These are phyloP conservation scores for Streptopelia turtur DNA, from an alignment of 2,797 vertebrate species.

Conservation along the genomic window DNA sequence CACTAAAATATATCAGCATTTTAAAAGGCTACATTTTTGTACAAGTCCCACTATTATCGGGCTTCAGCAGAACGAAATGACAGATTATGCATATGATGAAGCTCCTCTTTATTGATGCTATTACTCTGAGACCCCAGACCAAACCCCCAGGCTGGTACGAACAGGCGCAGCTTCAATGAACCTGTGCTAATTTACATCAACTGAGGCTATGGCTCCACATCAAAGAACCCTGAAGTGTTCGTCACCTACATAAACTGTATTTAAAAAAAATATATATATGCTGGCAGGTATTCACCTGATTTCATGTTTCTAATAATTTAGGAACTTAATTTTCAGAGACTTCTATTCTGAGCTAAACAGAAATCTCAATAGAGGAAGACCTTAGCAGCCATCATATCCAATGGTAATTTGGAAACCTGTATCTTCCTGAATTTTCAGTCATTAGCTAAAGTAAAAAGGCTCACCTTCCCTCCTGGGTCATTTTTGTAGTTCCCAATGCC, in stretches of 20 bases:
- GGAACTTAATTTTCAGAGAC: not conserved
- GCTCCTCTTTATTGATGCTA: not conserved
- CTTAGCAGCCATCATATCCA: not conserved
- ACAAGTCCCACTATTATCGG: not conserved
- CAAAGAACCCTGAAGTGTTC: constrained; percentile 19
- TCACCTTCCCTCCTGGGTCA: not conserved
- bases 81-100: not conserved
- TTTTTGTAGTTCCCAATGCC: not conserved
- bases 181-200: not conserved
- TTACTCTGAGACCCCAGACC: not conserved
- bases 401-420: not conserved
- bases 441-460: not conserved
- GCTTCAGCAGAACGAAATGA: not conserved
- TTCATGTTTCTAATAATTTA: constrained; percentile 11
- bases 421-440: not conserved
- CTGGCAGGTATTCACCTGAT: constrained; percentile 5
- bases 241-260: constrained; percentile 27
- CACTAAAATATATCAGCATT: not conserved
- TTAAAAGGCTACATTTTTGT: not conserved
- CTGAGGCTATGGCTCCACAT: constrained; percentile 29
- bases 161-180: not conserved
- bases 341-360: not conserved
- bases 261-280: not conserved
- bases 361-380: not conserved
- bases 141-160: constrained; percentile 12